Conservation (phyloP, 1,140 invertebrate genomes). For the Yoshiicerus persimilis region DNA sequence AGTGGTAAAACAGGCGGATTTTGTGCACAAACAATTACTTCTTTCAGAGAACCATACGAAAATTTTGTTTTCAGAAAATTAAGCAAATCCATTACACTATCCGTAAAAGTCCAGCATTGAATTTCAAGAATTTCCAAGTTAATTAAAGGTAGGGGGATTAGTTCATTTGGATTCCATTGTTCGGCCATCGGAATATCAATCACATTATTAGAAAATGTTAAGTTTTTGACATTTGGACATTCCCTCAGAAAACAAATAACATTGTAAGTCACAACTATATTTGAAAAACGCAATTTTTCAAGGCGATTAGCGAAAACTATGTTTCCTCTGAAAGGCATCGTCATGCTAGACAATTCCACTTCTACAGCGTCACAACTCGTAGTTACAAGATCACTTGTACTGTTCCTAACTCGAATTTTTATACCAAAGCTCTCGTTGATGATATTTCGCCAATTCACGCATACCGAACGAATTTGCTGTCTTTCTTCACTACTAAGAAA, state of each 20-base stretch:
- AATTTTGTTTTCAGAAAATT: slow-evolving; percentile 1
- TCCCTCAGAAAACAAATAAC: slow-evolving; percentile 9
- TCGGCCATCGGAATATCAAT: background rate
- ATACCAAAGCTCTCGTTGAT: slow-evolving; percentile 15
- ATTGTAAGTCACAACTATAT: slow-evolving; percentile 32
- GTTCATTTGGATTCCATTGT: background rate
- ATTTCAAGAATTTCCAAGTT: slow-evolving; percentile 20
- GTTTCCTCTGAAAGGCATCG: slow-evolving; percentile 10
- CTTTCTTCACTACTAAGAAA: background rate
- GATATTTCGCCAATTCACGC: slow-evolving; percentile 20
- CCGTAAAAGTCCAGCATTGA: slow-evolving; percentile 28
- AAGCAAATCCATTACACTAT: slow-evolving; percentile 5
- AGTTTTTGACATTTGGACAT: background rate
- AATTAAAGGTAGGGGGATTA: background rate
- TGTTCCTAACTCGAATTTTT: slow-evolving; percentile 28
- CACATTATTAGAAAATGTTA: background rate
- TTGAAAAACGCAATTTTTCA: background rate
- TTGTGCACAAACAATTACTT: background rate
- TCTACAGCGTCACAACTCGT: background rate
- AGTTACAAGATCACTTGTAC: slow-evolving; percentile 16
- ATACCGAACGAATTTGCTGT: slow-evolving; percentile 9
- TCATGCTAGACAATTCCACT: slow-evolving; percentile 31
- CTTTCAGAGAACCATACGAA: background rate
- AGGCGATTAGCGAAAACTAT: slow-evolving; percentile 21
- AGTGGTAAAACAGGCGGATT: background rate